Percentiles rank a stretch among this genome's conserved stretches.
These are phyloP conservation scores for Acromyrmex echinatior DNA, from an alignment of 1,140 invertebrate genomes.

Conservation along the genomic window DNA sequence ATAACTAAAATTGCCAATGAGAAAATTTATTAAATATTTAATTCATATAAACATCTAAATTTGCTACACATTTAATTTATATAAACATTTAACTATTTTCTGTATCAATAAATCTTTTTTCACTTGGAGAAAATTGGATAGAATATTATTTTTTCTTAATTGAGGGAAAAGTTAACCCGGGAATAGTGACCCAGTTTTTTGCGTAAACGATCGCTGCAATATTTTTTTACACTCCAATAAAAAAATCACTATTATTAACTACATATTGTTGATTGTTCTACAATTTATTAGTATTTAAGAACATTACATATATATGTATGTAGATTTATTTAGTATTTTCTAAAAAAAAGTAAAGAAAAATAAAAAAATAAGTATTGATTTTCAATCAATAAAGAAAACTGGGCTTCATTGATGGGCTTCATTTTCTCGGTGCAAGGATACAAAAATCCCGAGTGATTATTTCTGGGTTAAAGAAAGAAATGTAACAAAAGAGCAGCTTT, in stretches of 20 bases:
- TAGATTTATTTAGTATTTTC: not conserved
- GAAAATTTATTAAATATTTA: not conserved
- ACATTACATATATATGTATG: not conserved
- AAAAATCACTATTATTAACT: not conserved
- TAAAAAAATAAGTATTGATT: not conserved
- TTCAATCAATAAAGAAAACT: not conserved
- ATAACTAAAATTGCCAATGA: not conserved
- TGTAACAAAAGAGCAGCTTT: not conserved
- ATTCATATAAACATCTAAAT: no score
- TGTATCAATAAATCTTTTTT: not conserved
- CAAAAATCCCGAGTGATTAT: not conserved
- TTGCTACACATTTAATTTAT: not conserved
- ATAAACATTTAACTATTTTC: not conserved
- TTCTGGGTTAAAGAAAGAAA: not conserved
- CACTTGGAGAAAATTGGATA: not conserved
- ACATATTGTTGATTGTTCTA: not conserved
- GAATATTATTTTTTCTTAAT: not conserved
- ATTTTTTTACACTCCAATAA: not conserved
- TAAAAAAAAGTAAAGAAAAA: not conserved
- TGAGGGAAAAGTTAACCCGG: not conserved
- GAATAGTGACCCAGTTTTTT: not conserved
- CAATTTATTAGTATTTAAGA: not conserved
- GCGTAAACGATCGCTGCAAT: no score
- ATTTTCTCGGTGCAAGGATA: not conserved
- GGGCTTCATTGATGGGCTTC: not conserved